Evolutionary conservation across 1,140 invertebrate genomes (phyloP).

Genomic region (Microvelia longipes): DNA sequence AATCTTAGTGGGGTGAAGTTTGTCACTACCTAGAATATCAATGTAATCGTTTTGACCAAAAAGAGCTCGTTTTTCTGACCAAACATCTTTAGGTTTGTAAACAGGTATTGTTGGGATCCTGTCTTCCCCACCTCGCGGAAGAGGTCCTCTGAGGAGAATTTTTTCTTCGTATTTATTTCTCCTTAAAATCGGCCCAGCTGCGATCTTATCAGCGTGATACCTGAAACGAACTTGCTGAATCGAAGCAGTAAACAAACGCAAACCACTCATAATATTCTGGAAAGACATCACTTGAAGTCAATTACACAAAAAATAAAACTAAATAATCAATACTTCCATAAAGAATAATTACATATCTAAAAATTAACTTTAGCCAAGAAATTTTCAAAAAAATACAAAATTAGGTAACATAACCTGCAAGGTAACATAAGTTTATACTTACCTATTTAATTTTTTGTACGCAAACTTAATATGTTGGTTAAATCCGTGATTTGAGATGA

Average conservation of each 20-base stretch:
- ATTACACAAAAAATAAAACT: background rate
- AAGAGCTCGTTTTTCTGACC: constrained; percentile 57
- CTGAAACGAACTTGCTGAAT: constrained; percentile 34
- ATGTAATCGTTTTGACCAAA: constrained; percentile 96
- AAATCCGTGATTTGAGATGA: too few relatives aligned
- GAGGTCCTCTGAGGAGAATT: constrained; percentile 44
- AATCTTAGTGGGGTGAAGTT: constrained; percentile 63
- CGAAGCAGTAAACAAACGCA: background rate
- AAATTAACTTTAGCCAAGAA: too few relatives aligned
- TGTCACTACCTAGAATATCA: constrained; percentile 74
- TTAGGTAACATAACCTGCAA: too few relatives aligned
- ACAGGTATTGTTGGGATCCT: constrained; percentile 45
- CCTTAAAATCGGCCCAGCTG: constrained; percentile 39
- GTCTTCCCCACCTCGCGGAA: constrained; percentile 40
- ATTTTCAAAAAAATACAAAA: too few relatives aligned
- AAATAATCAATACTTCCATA: background rate
- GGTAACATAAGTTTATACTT: too few relatives aligned
- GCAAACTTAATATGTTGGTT: too few relatives aligned
- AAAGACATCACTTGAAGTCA: background rate
- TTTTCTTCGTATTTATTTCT: constrained; percentile 54
- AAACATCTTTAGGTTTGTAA: constrained; percentile 54
- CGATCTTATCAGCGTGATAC: constrained; percentile 51
- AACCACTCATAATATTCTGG: background rate
- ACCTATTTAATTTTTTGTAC: too few relatives aligned
- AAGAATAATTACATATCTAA: too few relatives aligned